phyloP scores from a whole-genome alignment of 2,113 vertebrate species.

The Hippocampus barbouri region DNA sequence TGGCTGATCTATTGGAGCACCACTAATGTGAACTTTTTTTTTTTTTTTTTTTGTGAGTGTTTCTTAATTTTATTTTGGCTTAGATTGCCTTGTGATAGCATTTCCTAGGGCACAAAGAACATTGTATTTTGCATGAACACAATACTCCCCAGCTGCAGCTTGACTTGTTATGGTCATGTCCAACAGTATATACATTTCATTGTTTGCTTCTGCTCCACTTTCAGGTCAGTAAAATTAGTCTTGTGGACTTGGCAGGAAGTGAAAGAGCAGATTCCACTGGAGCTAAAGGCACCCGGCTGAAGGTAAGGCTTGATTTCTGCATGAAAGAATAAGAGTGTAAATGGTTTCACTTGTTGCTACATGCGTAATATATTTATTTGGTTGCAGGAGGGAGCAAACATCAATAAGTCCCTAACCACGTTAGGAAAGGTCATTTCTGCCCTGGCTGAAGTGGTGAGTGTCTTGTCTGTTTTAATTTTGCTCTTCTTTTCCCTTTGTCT shows the following conservation, averaged over 20 bases:
- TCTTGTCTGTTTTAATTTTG: slow-evolving; percentile 12
- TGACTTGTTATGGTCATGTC: slow-evolving; percentile 5
- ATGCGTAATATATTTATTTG: slow-evolving; percentile 24
- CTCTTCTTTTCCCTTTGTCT: slow-evolving; percentile 13
- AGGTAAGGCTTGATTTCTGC: slow-evolving; percentile 71
- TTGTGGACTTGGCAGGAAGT: slow-evolving; percentile 96
- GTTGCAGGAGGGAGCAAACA: slow-evolving; percentile 94
- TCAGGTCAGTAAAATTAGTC: slow-evolving; percentile 98
- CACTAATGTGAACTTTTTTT: too few relatives aligned
- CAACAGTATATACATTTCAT: background rate
- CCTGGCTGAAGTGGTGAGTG: slow-evolving; percentile 96
- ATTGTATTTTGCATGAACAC: slow-evolving; percentile 50
- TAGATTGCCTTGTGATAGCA: slow-evolving; percentile 7
- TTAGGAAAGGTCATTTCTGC: slow-evolving; percentile 98
- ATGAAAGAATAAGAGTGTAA: background rate
- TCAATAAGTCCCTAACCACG: slow-evolving; percentile 98
- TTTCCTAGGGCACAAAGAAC: slow-evolving; percentile 64
- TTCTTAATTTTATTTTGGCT: slow-evolving; percentile 1
- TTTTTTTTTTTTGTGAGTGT: too few relatives aligned
- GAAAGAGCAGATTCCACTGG: slow-evolving; percentile 98
- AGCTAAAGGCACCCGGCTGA: slow-evolving; percentile 94
- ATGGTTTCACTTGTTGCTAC: background rate
- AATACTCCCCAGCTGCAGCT: slow-evolving; percentile 39
- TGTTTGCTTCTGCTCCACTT: slow-evolving; percentile 11
- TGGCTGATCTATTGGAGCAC: too few relatives aligned